Evolutionary conservation across 2,888 invertebrate species (phyloP).

Genomic region (Pristionchus fissidentatus): DNA sequence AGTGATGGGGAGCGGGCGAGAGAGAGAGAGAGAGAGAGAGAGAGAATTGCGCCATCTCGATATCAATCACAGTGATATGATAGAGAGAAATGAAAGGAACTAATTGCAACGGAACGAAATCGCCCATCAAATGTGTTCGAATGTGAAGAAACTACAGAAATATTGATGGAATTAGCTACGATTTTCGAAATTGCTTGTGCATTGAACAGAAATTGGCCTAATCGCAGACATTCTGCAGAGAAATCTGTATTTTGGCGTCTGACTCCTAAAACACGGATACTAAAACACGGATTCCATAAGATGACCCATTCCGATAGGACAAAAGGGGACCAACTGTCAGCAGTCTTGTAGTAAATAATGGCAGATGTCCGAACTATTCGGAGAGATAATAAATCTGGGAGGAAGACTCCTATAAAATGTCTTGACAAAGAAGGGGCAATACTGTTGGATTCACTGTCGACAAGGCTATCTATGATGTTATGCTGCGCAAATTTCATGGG

Average conservation of each 20-base stretch:
- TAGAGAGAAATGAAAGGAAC: background rate
- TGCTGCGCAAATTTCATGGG: no score
- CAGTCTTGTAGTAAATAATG: constrained; percentile 9
- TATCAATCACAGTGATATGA: constrained; percentile 25
- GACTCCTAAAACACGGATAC: no score
- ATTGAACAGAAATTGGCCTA: no score
- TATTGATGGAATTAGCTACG: no score
- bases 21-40: background rate
- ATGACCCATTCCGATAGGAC: background rate
- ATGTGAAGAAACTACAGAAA: no score
- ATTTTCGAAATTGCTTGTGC: background rate
- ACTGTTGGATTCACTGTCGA: background rate
- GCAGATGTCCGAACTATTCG: background rate
- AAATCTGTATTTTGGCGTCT: no score
- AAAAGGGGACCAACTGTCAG: constrained; percentile 22
- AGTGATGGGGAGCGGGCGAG: no score
- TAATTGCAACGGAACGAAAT: background rate
- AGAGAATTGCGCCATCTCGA: constrained; percentile 7
- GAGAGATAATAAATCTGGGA: constrained; percentile 2
- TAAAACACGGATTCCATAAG: no score
- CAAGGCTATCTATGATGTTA: no score
- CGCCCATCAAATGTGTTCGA: background rate
- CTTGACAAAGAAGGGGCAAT: background rate
- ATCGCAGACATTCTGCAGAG: background rate
- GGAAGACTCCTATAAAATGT: background rate